These are phyloP conservation scores for Oreochromis aureus DNA, from an alignment of 2,113 vertebrate species.

Conservation along the genomic window DNA sequence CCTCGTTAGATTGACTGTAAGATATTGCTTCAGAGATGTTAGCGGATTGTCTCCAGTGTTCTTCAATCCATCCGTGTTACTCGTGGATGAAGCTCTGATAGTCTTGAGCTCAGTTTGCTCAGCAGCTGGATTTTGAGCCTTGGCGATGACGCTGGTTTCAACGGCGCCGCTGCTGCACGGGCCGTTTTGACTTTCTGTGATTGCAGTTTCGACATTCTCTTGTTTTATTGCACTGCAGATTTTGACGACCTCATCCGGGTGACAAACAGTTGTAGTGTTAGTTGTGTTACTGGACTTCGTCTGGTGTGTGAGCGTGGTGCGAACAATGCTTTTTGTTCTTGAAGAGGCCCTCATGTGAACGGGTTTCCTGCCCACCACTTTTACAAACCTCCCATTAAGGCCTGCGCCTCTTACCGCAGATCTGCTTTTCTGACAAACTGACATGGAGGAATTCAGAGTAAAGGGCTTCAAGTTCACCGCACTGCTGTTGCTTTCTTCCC, in stretches of 20 bases:
- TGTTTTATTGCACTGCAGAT: constrained; percentile 10
- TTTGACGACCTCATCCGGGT: background rate
- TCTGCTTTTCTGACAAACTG: background rate
- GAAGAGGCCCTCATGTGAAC: constrained; percentile 34
- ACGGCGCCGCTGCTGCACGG: background rate
- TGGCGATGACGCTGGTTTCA: background rate
- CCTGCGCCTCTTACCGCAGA: background rate
- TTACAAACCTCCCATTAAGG: constrained; percentile 14
- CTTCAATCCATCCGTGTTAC: background rate
- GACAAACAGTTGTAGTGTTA: background rate
- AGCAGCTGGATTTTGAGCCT: background rate
- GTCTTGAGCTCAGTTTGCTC: background rate
- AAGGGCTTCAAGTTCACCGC: constrained; percentile 51
- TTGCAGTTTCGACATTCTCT: background rate
- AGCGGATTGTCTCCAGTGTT: constrained; percentile 25
- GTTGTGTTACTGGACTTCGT: background rate
- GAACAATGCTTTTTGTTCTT: constrained; percentile 39
- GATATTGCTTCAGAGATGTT: constrained; percentile 66
- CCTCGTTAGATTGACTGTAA: constrained; percentile 70
- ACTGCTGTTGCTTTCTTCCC: background rate
- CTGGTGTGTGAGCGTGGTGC: background rate
- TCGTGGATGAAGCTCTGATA: background rate
- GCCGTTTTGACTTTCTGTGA: background rate
- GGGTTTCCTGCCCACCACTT: constrained; percentile 3
- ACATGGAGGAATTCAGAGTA: constrained; percentile 23